phyloP scores from a whole-genome alignment of 1,140 invertebrate genomes.

The Callitettix versicolor region DNA sequence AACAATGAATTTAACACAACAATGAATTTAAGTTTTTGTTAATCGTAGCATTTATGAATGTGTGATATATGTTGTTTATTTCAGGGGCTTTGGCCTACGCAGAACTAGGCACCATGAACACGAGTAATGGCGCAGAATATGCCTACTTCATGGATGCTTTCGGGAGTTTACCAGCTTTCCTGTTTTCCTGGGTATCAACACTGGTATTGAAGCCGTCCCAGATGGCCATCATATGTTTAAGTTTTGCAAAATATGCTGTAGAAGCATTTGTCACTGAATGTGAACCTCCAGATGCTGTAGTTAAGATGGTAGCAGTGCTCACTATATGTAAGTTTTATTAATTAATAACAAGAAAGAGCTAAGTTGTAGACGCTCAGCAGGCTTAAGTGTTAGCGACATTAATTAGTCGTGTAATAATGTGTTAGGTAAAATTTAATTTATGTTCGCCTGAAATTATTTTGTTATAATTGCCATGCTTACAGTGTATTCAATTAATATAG shows the following conservation, averaged over 20 bases:
- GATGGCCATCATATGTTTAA: constrained; percentile 86
- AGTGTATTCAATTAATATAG: too few species aligned
- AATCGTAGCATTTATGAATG: too few species aligned
- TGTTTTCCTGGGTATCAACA: constrained; percentile 86
- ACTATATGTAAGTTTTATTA: constrained; percentile 52
- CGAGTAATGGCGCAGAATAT: constrained; percentile 86
- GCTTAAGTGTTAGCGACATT: too few species aligned
- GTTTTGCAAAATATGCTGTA: constrained; percentile 89
- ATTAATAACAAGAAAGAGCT: too few species aligned
- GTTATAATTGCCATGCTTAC: too few species aligned
- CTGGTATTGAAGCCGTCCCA: constrained; percentile 86
- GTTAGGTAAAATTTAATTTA: too few species aligned
- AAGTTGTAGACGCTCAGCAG: too few species aligned
- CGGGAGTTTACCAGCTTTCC: constrained; percentile 77
- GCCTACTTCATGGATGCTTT: constrained; percentile 87
- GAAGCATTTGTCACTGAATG: constrained; percentile 81
- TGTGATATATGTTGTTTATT: constrained; percentile 24
- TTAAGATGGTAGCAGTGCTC: constrained; percentile 69
- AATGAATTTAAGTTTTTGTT: too few species aligned
- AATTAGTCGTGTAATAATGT: too few species aligned
- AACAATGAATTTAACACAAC: too few species aligned
- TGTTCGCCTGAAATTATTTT: too few species aligned
- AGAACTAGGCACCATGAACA: constrained; percentile 86
- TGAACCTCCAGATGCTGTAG: constrained; percentile 59
- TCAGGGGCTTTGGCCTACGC: constrained; percentile 82